Conservation (phyloP, 1,140 invertebrate species). For the Drosophila tani region DNA sequence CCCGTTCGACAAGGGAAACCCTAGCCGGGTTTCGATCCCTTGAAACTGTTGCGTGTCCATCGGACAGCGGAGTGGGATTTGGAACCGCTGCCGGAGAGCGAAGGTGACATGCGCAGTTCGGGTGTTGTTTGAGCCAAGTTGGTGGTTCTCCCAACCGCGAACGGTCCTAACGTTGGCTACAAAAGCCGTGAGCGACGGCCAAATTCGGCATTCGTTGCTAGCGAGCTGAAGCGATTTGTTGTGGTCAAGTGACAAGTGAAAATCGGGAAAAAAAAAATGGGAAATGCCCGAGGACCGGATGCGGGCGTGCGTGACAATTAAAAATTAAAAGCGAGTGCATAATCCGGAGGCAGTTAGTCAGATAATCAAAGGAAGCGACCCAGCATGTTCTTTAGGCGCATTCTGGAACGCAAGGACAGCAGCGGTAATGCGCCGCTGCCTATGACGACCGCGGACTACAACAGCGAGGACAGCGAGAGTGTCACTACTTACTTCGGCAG, state of each 20-base stretch:
- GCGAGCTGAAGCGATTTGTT: constrained; percentile 44
- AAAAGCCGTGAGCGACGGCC: constrained; percentile 37
- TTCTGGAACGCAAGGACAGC: constrained; percentile 68
- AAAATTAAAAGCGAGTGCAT: constrained; percentile 64
- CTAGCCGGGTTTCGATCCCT: constrained; percentile 15
- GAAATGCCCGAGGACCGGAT: constrained; percentile 47
- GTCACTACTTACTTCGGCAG: constrained; percentile 34
- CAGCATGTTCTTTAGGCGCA: constrained; percentile 75
- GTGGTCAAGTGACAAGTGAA: constrained; percentile 18
- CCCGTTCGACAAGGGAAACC: background rate
- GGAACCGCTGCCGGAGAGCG: background rate
- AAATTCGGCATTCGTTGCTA: constrained; percentile 63
- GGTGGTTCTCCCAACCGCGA: background rate
- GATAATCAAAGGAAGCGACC: constrained; percentile 40
- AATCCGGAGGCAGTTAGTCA: constrained; percentile 34
- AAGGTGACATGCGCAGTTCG: constrained; percentile 58
- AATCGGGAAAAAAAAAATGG: constrained; percentile 12
- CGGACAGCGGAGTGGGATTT: background rate
- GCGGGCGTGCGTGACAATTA: constrained; percentile 69
- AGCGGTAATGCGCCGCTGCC: constrained; percentile 13
- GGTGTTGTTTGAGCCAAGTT: background rate
- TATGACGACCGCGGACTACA: constrained; percentile 10
- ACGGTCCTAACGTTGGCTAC: constrained; percentile 37
- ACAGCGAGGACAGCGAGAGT: constrained; percentile 50
- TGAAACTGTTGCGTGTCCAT: constrained; percentile 8